phyloP scores from a whole-genome alignment of 2,888 invertebrate species.

The Plebejus argus region DNA sequence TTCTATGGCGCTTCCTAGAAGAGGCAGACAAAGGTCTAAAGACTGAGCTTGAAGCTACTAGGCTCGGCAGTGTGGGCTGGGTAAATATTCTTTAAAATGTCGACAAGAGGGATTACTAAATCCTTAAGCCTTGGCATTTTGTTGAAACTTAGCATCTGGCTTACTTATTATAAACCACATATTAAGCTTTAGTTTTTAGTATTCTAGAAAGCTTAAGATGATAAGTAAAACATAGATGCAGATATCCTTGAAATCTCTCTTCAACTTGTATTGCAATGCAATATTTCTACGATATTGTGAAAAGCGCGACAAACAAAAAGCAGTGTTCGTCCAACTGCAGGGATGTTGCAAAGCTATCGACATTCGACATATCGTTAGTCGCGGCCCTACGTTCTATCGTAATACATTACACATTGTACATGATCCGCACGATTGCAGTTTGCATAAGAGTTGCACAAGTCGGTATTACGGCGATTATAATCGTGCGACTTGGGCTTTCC shows the following conservation, averaged over 20 bases:
- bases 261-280: not conserved
- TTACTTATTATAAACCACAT: too few relatives aligned
- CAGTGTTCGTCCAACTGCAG: too few relatives aligned
- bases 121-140: not conserved
- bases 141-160: too few relatives aligned
- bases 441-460: constrained; percentile 72
- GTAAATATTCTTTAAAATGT: not conserved
- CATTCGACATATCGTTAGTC: constrained; percentile 23
- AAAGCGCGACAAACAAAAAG: not conserved
- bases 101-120: not conserved
- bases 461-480: constrained; percentile 69
- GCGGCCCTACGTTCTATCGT: constrained; percentile 27
- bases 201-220: too few relatives aligned
- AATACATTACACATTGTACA: constrained; percentile 55
- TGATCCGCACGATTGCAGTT: constrained; percentile 70
- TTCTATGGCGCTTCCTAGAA: constrained; percentile 12
- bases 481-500: constrained; percentile 70
- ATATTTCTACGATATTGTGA: not conserved
- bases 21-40: not conserved
- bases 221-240: too few relatives aligned
- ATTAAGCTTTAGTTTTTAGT: too few relatives aligned
- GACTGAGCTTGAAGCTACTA: constrained; percentile 4
- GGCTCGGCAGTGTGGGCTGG: not conserved
- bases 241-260: not conserved
- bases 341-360: constrained; percentile 4